Conservation (phyloP, 2,888 invertebrate genomes). For the Oxyteleia sp. region DNA sequence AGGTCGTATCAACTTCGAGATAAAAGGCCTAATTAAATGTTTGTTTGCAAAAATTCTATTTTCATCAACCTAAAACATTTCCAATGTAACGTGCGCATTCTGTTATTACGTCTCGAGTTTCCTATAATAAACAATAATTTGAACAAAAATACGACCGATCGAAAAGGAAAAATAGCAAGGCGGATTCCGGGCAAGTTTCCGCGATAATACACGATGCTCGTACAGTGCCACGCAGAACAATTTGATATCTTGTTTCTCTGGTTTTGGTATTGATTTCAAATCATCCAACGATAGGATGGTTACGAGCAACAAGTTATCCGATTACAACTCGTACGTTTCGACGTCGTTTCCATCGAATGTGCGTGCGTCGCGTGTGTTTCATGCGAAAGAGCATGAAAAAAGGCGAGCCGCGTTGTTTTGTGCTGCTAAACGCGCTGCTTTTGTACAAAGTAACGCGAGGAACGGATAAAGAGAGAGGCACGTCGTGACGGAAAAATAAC, state of each 20-base stretch:
- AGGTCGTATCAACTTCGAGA: too few relatives aligned
- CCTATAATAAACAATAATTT: background rate
- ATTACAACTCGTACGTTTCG: constrained; percentile 69
- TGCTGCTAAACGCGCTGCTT: constrained; percentile 18
- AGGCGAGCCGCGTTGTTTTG: background rate
- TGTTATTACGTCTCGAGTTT: too few relatives aligned
- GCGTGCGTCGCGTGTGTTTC: constrained; percentile 37
- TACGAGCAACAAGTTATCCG: constrained; percentile 77
- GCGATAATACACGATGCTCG: constrained; percentile 31
- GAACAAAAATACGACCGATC: background rate
- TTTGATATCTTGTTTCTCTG: constrained; percentile 66
- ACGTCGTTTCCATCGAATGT: constrained; percentile 15
- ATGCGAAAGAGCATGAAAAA: background rate
- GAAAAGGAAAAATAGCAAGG: constrained; percentile 10
- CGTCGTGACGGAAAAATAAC: constrained; percentile 11
- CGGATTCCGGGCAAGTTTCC: constrained; percentile 35
- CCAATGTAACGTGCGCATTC: too few relatives aligned
- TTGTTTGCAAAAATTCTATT: too few relatives aligned
- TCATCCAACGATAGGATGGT: constrained; percentile 62
- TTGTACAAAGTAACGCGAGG: constrained; percentile 32
- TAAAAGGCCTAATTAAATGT: too few relatives aligned
- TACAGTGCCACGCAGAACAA: constrained; percentile 27
- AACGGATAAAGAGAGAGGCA: constrained; percentile 17
- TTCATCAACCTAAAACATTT: too few relatives aligned
- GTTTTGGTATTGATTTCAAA: constrained; percentile 69